A percentile compares a stretch with the other conserved stretches of the same genome.
phyloP scores from a whole-genome alignment of 2,113 vertebrate genomes.

The Nansenia antarctica region DNA sequence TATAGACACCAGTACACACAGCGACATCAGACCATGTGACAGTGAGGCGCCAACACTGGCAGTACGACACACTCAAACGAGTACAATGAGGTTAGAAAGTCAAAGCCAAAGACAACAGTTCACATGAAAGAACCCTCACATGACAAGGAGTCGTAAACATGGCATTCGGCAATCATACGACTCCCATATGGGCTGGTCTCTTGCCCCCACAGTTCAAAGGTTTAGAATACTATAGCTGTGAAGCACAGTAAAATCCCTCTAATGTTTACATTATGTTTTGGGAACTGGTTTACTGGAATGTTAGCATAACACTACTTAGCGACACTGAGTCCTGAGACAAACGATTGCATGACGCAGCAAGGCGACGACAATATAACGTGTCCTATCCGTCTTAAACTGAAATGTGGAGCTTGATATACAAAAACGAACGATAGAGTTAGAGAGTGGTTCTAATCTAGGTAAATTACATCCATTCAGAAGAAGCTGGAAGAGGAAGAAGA shows the following conservation, averaged over 20 bases:
- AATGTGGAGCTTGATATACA: background rate
- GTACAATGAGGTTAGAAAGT: conserved; percentile 5
- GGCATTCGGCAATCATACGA: conserved; percentile 1
- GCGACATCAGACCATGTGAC: background rate
- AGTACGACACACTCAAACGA: background rate
- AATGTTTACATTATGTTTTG: too few species aligned
- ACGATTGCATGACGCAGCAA: background rate
- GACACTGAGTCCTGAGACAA: background rate
- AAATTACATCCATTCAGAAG: conserved; percentile 18
- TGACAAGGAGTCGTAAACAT: background rate
- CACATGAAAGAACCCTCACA: background rate
- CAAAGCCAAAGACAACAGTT: background rate
- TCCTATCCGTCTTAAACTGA: background rate
- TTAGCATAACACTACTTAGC: too few species aligned
- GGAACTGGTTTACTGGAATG: too few species aligned
- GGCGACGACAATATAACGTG: background rate
- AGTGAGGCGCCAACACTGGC: background rate
- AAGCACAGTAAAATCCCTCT: too few species aligned
- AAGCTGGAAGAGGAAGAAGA: conserved; percentile 14
- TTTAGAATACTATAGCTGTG: background rate
- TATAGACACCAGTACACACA: background rate
- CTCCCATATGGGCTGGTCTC: conserved; percentile 5
- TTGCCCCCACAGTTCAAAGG: background rate
- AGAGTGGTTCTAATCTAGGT: conserved; percentile 15
- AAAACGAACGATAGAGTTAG: conserved; percentile 3